phyloP scores from a whole-genome alignment of 2,113 vertebrate species.

The Bubalus kerabau region DNA sequence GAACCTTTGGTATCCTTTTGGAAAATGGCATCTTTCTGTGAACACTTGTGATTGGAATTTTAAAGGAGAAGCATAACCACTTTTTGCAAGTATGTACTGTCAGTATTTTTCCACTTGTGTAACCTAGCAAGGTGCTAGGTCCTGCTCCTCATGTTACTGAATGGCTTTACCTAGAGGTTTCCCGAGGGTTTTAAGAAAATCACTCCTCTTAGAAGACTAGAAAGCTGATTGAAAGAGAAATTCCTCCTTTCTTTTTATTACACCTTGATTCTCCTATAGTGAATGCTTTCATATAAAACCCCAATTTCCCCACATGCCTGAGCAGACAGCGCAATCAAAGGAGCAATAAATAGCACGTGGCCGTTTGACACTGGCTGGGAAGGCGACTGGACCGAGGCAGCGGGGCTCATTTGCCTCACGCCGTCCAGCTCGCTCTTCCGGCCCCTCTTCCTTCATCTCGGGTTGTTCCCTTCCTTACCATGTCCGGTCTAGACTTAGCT shows the following conservation, averaged over 20 bases:
- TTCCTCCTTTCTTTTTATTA: background rate
- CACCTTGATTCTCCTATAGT: background rate
- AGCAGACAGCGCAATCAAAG: background rate
- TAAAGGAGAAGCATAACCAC: background rate
- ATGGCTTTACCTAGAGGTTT: background rate
- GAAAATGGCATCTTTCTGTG: background rate
- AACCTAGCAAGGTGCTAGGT: background rate
- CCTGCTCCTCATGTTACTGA: background rate
- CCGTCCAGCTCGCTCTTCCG: background rate
- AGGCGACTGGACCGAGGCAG: background rate
- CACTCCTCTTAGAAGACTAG: background rate
- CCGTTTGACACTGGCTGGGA: background rate
- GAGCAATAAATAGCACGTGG: constrained; percentile 18
- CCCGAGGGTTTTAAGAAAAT: background rate
- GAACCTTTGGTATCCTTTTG: background rate
- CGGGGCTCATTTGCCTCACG: too few species aligned
- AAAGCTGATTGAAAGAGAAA: background rate
- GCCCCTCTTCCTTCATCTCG: background rate
- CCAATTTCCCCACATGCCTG: background rate
- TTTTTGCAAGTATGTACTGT: background rate
- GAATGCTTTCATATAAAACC: constrained; percentile 33
- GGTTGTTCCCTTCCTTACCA: background rate
- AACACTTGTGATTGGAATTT: background rate
- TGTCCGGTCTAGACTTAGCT: constrained; percentile 21
- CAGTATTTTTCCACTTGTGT: background rate